Evolutionary conservation across 2,888 invertebrate genomes (phyloP).

Genomic region (Alcis repandata): DNA sequence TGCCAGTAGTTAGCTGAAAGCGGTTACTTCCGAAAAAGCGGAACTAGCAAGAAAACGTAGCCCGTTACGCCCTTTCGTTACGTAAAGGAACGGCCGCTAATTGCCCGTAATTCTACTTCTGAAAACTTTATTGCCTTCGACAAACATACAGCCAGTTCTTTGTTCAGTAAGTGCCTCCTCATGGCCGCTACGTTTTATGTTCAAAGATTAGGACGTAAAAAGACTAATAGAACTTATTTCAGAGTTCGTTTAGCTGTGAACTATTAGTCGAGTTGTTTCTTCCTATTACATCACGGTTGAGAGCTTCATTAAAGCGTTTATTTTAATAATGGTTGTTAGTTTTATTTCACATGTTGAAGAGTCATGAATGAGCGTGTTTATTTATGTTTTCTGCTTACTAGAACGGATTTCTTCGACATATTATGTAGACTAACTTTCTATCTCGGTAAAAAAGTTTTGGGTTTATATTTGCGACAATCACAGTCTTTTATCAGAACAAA

Average conservation of each 20-base stretch:
- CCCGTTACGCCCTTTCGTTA: slow-evolving; percentile 4
- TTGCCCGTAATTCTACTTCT: slow-evolving; percentile 34
- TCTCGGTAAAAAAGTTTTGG: too few relatives aligned
- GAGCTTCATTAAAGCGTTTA: not conserved
- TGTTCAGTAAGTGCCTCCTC: slow-evolving; percentile 19
- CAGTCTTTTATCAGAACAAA: too few relatives aligned
- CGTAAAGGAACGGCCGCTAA: slow-evolving; percentile 29
- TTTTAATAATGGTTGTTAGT: not conserved
- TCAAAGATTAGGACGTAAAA: not conserved
- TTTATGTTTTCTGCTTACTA: too few relatives aligned
- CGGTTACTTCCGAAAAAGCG: slow-evolving; percentile 10
- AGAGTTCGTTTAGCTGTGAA: not conserved
- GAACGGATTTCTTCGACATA: too few relatives aligned
- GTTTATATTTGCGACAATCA: too few relatives aligned
- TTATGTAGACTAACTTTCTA: too few relatives aligned
- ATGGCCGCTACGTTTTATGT: slow-evolving; percentile 13
- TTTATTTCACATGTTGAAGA: too few relatives aligned
- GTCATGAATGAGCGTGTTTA: too few relatives aligned
- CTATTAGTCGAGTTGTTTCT: not conserved
- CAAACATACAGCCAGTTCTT: slow-evolving; percentile 26
- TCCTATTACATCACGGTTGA: not conserved
- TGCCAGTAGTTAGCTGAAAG: not conserved
- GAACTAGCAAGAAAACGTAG: not conserved
- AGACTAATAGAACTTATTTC: not conserved
- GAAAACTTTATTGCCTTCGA: slow-evolving; percentile 34